Percentiles rank a stretch among this genome's conserved stretches.
phyloP scores from a whole-genome alignment of 2,888 invertebrate genomes.

The Lithophane semibrunnea region DNA sequence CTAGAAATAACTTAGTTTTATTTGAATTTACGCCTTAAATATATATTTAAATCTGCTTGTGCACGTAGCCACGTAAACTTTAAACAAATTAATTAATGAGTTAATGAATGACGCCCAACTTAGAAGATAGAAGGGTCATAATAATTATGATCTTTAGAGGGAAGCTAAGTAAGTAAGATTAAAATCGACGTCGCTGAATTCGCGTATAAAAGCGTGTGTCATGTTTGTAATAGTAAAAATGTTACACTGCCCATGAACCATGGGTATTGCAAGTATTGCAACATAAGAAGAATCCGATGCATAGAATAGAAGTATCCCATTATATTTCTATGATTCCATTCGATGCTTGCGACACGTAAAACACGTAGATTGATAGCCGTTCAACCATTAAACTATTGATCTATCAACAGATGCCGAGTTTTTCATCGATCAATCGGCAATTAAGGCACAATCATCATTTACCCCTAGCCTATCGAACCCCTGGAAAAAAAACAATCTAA shows the following conservation, averaged over 20 bases:
- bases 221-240: not conserved
- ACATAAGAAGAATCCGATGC: not conserved
- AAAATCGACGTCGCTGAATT: not conserved
- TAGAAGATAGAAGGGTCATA: not conserved
- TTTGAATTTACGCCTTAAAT: too few species aligned
- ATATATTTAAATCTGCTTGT: too few species aligned
- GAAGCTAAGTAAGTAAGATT: not conserved
- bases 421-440: not conserved
- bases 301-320: not conserved
- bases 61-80: too few species aligned
- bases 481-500: conserved; percentile 12
- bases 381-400: not conserved
- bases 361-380: not conserved
- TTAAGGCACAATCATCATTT: not conserved
- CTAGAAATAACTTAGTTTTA: too few species aligned
- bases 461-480: not conserved
- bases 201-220: too few species aligned
- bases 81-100: not conserved
- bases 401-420: not conserved
- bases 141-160: not conserved
- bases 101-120: not conserved
- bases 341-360: not conserved
- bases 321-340: not conserved
- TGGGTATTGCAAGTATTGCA: too few species aligned
- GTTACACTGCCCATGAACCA: not conserved